These are phyloP conservation scores for Pandemis cinnamomeana DNA, from an alignment of 2,888 invertebrate genomes.

Conservation along the genomic window DNA sequence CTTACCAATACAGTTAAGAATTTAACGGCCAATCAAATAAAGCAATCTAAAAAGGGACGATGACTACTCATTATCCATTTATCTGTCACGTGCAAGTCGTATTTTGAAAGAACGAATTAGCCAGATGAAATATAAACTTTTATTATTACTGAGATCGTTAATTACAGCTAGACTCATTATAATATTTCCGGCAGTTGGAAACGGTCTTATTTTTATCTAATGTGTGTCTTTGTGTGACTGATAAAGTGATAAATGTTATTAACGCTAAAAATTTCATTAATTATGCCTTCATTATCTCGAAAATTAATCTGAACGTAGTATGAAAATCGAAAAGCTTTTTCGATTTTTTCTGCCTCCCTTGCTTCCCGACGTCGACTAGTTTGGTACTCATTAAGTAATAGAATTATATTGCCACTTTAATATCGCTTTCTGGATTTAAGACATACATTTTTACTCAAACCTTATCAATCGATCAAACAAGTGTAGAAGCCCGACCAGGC, in stretches of 20 bases:
- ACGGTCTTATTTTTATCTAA: neutral
- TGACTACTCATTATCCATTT: neutral
- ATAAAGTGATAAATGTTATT: neutral
- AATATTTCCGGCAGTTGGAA: neutral
- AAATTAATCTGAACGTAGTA: too few species aligned
- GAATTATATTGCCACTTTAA: too few species aligned
- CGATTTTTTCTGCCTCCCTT: too few species aligned
- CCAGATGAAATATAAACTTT: neutral
- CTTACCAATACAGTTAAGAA: neutral
- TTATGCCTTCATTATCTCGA: too few species aligned
- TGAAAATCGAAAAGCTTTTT: too few species aligned
- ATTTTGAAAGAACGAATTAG: neutral
- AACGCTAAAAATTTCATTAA: neutral
- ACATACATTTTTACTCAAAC: neutral
- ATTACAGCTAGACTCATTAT: neutral
- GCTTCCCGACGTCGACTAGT: too few species aligned
- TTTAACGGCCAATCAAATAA: neutral
- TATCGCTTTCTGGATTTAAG: neutral
- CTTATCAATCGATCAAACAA: conserved; percentile 10
- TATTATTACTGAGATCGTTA: neutral
- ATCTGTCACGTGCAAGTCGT: neutral
- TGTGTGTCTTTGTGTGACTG: neutral
- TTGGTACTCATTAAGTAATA: too few species aligned
- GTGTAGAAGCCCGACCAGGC: neutral
- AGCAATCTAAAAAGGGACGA: neutral